Conservation (phyloP, 2,797 vertebrate species). For the Alfaro cultratus region DNA sequence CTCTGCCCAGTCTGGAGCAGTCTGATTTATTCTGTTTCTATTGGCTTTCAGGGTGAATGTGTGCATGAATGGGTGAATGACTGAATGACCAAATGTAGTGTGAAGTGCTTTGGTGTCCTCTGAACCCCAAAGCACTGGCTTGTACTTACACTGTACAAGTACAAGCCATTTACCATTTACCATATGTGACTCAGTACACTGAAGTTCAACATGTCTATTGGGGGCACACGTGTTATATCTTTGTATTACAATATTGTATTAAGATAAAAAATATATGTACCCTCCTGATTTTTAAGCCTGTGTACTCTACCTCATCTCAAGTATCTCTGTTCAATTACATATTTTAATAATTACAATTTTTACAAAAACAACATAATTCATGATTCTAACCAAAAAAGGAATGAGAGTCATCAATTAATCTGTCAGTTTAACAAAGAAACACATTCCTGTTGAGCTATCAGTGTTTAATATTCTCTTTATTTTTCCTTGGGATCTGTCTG, state of each 20-base stretch:
- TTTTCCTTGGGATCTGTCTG: background rate
- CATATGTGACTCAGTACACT: background rate
- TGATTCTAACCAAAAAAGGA: background rate
- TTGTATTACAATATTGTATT: background rate
- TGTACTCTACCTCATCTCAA: background rate
- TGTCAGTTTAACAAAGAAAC: background rate
- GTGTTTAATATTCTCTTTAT: background rate
- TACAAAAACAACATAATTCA: background rate
- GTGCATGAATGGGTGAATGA: too few species aligned
- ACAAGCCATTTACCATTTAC: background rate
- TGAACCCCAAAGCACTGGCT: too few species aligned
- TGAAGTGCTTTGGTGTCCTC: too few species aligned
- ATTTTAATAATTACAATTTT: background rate
- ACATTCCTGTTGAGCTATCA: background rate
- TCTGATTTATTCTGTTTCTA: too few species aligned
- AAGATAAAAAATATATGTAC: background rate
- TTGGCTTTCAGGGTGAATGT: too few species aligned
- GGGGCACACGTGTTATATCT: background rate
- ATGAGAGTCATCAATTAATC: background rate
- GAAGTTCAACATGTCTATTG: background rate
- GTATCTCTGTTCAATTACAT: background rate
- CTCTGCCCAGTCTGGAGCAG: background rate
- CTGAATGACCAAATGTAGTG: too few species aligned
- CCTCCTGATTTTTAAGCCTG: background rate
- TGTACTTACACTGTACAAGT: too few species aligned